Percentiles rank a stretch among this genome's conserved stretches.
phyloP scores from a whole-genome alignment of 1,140 invertebrate species.

The Eurosta solidaginis region DNA sequence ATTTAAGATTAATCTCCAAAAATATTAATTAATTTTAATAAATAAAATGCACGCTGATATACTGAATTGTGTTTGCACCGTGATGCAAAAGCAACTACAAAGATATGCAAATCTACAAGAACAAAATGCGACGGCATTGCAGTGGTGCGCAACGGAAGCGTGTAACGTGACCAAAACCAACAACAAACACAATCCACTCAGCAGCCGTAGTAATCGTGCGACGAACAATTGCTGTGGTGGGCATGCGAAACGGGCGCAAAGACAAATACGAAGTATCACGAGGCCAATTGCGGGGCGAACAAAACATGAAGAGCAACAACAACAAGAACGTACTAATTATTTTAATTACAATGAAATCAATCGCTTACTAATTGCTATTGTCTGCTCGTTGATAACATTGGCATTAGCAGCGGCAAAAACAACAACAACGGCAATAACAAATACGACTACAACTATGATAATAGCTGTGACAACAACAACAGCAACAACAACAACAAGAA shows the following conservation, averaged over 20 bases:
- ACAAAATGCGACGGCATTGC: background rate
- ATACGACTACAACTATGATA: background rate
- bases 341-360: constrained; percentile 58
- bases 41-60: background rate
- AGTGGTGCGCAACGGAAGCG: constrained; percentile 1
- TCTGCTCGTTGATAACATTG: constrained; percentile 51
- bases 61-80: constrained; percentile 3
- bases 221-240: background rate
- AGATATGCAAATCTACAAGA: background rate
- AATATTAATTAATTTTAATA: background rate
- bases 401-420: constrained; percentile 15
- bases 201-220: background rate
- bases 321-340: constrained; percentile 16
- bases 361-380: constrained; percentile 57
- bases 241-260: constrained; percentile 4
- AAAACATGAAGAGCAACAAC: constrained; percentile 13
- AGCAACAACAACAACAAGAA: constrained; percentile 47
- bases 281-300: background rate
- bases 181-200: background rate
- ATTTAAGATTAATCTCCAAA: background rate
- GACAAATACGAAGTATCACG: background rate
- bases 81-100: background rate
- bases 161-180: background rate
- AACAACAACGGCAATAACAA: constrained; percentile 20
- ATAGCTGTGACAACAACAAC: constrained; percentile 4